Conservation (phyloP, 1,140 invertebrate species). For the Linepithema humile region DNA sequence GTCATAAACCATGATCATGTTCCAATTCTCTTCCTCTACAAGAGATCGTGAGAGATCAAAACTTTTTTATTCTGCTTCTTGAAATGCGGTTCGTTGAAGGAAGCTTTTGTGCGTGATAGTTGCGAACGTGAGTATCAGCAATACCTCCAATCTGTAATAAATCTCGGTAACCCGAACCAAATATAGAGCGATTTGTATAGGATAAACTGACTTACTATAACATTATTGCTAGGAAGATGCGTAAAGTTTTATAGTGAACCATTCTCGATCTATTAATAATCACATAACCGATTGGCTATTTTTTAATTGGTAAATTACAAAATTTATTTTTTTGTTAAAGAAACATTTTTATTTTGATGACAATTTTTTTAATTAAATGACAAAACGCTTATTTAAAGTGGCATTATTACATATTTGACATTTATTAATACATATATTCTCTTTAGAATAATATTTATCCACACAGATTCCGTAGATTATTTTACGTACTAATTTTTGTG, state of each 20-base stretch:
- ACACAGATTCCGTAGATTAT: not conserved
- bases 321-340: no score
- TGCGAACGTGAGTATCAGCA: not conserved
- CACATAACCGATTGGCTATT: no score
- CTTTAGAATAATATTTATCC: not conserved
- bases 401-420: not conserved
- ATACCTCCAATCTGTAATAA: no score
- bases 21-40: not conserved
- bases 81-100: not conserved
- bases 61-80: not conserved
- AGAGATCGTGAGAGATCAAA: not conserved
- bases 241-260: not conserved
- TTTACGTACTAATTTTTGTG: not conserved
- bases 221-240: not conserved
- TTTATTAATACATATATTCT: not conserved
- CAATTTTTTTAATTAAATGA: no score
- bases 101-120: not conserved
- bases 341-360: no score
- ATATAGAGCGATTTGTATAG: not conserved
- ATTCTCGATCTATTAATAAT: no score
- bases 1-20: not conserved
- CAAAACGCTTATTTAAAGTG: not conserved
- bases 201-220: not conserved
- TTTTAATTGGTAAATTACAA: no score
- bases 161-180: slow-evolving; percentile 13